phyloP scores from a whole-genome alignment of 2,113 vertebrate species.

The Colistium nudipinnis region DNA sequence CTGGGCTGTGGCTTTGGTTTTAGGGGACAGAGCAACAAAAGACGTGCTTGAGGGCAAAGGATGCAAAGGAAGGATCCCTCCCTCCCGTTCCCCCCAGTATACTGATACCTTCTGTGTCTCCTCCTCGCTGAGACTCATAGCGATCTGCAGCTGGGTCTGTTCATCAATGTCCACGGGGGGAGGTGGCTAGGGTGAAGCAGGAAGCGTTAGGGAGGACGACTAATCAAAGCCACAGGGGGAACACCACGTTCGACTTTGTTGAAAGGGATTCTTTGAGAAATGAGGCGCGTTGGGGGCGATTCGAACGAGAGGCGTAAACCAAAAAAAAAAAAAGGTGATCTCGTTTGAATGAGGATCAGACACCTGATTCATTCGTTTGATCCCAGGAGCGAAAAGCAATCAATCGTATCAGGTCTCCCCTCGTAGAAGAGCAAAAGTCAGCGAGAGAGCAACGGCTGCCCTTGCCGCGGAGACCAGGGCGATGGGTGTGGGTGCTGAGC shows the following conservation, averaged over 20 bases:
- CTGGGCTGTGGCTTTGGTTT: conserved; percentile 14
- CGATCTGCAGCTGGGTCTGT: conserved; percentile 94
- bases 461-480: conserved; percentile 35
- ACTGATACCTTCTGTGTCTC: conserved; percentile 90
- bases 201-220: conserved; percentile 48
- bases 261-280: not conserved
- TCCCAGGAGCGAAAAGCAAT: conserved; percentile 6
- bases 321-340: too few species aligned
- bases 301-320: conserved; percentile 3
- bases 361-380: conserved; percentile 23
- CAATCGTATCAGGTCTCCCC: not conserved
- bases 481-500: conserved; percentile 38
- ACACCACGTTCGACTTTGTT: conserved; percentile 26
- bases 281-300: conserved; percentile 4
- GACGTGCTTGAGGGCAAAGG: conserved; percentile 14
- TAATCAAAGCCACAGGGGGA: conserved; percentile 27
- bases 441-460: conserved; percentile 35
- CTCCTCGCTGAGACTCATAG: conserved; percentile 92
- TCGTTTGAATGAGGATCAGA: too few species aligned
- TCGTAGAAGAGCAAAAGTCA: conserved; percentile 11
- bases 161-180: conserved; percentile 87
- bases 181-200: conserved; percentile 73
- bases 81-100: conserved; percentile 27
- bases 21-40: conserved; percentile 29
- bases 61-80: conserved; percentile 24